These are phyloP conservation scores for Silvanus unidentatus DNA, from an alignment of 2,888 invertebrate genomes.

Conservation along the genomic window DNA sequence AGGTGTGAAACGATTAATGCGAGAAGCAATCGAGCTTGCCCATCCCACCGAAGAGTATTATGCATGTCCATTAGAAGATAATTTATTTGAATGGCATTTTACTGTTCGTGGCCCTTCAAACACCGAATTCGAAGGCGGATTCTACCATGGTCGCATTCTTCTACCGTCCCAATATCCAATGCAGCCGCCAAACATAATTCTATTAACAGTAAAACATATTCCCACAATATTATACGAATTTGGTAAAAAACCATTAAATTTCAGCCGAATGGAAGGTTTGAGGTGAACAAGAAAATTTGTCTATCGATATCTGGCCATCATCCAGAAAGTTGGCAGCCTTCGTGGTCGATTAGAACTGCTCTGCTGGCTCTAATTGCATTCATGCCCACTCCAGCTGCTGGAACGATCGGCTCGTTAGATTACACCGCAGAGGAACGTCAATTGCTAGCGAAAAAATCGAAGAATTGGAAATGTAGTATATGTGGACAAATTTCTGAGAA, in stretches of 20 bases:
- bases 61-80: slow-evolving; percentile 88
- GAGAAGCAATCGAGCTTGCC: slow-evolving; percentile 80
- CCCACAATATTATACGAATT: neutral
- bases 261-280: slow-evolving; percentile 89
- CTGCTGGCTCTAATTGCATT: slow-evolving; percentile 88
- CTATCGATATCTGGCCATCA: slow-evolving; percentile 92
- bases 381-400: slow-evolving; percentile 85
- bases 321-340: slow-evolving; percentile 97
- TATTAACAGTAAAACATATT: slow-evolving; percentile 65
- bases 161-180: slow-evolving; percentile 93
- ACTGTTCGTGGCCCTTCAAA: slow-evolving; percentile 85
- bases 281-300: slow-evolving; percentile 90
- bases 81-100: slow-evolving; percentile 97
- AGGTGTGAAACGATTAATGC: slow-evolving; percentile 91
- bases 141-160: slow-evolving; percentile 88
- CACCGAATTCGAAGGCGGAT: slow-evolving; percentile 83
- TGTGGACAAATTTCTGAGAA: slow-evolving; percentile 58
- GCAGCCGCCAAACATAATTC: slow-evolving; percentile 93
- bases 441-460: slow-evolving; percentile 68
- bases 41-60: slow-evolving; percentile 85
- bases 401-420: slow-evolving; percentile 87
- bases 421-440: slow-evolving; percentile 81
- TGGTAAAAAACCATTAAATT: slow-evolving; percentile 20
- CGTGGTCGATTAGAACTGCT: slow-evolving; percentile 93
- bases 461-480: slow-evolving; percentile 56